These are phyloP conservation scores for Daubentonia madagascariensis DNA, from an alignment of 2,113 vertebrate genomes.

Conservation along the genomic window DNA sequence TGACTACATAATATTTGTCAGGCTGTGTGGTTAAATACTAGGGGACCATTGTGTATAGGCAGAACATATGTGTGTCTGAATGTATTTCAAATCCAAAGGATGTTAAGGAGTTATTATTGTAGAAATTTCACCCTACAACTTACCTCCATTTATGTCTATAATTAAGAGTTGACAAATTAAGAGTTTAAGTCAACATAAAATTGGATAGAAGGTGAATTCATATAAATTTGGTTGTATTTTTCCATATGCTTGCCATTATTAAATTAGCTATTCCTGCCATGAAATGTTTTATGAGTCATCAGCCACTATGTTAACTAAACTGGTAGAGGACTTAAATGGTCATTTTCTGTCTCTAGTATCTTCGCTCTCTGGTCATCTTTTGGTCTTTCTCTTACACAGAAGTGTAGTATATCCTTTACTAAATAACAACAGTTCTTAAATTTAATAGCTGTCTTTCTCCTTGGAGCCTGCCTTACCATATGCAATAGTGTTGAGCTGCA, in stretches of 20 bases:
- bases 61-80: neutral
- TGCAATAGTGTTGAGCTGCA: fast-evolving
- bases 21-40: neutral
- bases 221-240: neutral
- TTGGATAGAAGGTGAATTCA: neutral
- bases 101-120: neutral
- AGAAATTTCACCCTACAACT: neutral
- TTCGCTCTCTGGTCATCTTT: neutral
- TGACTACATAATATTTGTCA: neutral
- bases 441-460: neutral
- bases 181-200: neutral
- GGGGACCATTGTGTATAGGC: neutral
- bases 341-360: neutral
- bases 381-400: neutral
- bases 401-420: neutral
- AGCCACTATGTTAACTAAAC: fast-evolving
- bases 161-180: neutral
- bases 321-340: fast-evolving
- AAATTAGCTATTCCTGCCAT: neutral
- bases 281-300: neutral
- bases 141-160: neutral
- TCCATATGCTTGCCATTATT: neutral
- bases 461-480: too few relatives aligned
- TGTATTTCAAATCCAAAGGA: neutral
- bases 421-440: neutral